Percentiles rank a stretch among this genome's conserved stretches.
Evolutionary conservation across 2,797 vertebrate species (phyloP).

Genomic region (Sylvia borin): DNA sequence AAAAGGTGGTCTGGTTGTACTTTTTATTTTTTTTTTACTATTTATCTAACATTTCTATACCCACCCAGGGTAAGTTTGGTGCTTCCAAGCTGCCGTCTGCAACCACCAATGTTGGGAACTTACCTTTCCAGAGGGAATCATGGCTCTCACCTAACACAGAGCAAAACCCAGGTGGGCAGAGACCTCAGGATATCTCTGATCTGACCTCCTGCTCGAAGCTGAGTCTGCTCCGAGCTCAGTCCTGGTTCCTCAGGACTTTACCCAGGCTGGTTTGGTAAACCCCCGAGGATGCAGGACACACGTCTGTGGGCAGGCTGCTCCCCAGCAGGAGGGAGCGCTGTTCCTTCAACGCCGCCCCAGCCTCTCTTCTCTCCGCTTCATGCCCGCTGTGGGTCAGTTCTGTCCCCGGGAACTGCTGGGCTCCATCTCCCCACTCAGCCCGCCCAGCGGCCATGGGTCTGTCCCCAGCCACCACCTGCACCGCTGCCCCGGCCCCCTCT

Average conservation of each 20-base stretch:
- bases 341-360: neutral
- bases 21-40: neutral
- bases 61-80: neutral
- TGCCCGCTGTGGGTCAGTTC: neutral
- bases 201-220: neutral
- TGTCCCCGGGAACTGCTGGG: accelerated
- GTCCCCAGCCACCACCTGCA: no score
- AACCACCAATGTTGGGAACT: neutral
- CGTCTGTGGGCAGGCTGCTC: neutral
- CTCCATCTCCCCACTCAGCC: accelerated
- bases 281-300: neutral
- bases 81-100: neutral
- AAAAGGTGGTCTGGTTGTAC: neutral
- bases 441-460: accelerated
- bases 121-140: neutral
- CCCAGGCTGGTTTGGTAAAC: neutral
- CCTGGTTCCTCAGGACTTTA: neutral
- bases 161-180: neutral
- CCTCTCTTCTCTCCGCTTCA: neutral
- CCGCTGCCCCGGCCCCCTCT: neutral
- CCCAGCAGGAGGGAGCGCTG: accelerated
- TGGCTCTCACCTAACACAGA: neutral
- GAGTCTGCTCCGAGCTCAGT: neutral
- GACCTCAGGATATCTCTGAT: neutral
- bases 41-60: neutral